Conservation (phyloP, 1,140 invertebrate genomes). For the Leptinotarsa defecta region DNA sequence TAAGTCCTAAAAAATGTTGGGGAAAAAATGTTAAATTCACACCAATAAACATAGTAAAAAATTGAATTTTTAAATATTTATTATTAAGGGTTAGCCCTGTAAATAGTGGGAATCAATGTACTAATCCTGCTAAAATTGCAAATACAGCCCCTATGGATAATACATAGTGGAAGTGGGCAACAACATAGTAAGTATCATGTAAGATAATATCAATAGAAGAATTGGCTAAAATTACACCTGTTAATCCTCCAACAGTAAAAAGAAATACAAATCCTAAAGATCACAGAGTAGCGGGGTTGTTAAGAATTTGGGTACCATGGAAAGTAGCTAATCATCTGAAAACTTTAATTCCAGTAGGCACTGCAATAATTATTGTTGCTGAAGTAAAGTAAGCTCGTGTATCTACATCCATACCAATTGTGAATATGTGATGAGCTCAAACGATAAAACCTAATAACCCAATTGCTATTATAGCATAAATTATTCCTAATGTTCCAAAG, state of each 20-base stretch:
- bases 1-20: constrained; percentile 75
- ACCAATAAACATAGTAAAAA: constrained; percentile 67
- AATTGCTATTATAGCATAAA: constrained; percentile 69
- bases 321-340: constrained; percentile 68
- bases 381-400: constrained; percentile 75
- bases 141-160: constrained; percentile 72
- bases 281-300: constrained; percentile 64
- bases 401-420: constrained; percentile 74
- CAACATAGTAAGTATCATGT: constrained; percentile 78
- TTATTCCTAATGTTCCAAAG: constrained; percentile 65
- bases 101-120: constrained; percentile 70
- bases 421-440: constrained; percentile 75
- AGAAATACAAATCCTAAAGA: constrained; percentile 73
- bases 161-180: constrained; percentile 76
- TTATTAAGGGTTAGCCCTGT: constrained; percentile 63
- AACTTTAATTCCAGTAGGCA: constrained; percentile 70
- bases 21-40: constrained; percentile 79
- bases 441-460: constrained; percentile 71
- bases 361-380: constrained; percentile 74
- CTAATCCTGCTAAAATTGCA: constrained; percentile 70
- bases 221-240: constrained; percentile 70
- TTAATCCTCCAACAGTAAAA: constrained; percentile 68
- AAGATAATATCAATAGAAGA: constrained; percentile 72
- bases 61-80: constrained; percentile 64
- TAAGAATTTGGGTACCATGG: constrained; percentile 61